These are phyloP conservation scores for Drosophila ezoana DNA, from an alignment of 2,888 invertebrate species.

Conservation along the genomic window DNA sequence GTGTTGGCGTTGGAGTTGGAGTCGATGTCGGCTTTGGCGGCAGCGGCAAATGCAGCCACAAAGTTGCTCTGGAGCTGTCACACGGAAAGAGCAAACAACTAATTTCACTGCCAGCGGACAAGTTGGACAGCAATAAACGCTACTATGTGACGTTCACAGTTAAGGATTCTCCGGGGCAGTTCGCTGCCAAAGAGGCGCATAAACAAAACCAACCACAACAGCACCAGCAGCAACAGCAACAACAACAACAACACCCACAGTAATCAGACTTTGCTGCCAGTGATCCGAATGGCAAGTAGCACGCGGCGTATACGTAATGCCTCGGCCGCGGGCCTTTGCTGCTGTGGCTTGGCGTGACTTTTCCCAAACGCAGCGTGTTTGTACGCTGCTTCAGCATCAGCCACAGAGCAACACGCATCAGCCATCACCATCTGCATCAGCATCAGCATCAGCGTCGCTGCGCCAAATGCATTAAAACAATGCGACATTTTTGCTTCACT, in stretches of 20 bases:
- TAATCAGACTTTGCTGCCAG: conserved; percentile 47
- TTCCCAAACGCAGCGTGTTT: conserved; percentile 51
- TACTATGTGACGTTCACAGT: conserved; percentile 97
- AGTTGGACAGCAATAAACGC: conserved; percentile 94
- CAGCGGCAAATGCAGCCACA: conserved; percentile 82
- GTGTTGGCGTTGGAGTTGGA: conserved; percentile 48
- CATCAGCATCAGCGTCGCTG: conserved; percentile 34
- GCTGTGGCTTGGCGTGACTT: conserved; percentile 41
- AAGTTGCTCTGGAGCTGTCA: conserved; percentile 92
- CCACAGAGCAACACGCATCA: conserved; percentile 14
- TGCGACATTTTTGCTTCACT: conserved; percentile 69
- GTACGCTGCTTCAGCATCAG: conserved; percentile 23
- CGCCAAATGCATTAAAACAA: conserved; percentile 80
- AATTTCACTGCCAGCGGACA: conserved; percentile 94
- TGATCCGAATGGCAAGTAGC: conserved; percentile 56
- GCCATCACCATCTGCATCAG: conserved; percentile 22
- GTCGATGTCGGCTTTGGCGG: conserved; percentile 52
- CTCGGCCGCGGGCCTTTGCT: conserved; percentile 38
- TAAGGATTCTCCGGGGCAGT: conserved; percentile 86
- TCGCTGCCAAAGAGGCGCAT: conserved; percentile 45
- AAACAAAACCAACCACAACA: conserved; percentile 47
- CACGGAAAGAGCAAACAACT: conserved; percentile 94
- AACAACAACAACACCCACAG: conserved; percentile 48
- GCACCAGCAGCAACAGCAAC: conserved; percentile 45
- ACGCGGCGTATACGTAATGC: conserved; percentile 69